Conservation (phyloP, 2,888 invertebrate genomes). For the Saturnia pavonia region DNA sequence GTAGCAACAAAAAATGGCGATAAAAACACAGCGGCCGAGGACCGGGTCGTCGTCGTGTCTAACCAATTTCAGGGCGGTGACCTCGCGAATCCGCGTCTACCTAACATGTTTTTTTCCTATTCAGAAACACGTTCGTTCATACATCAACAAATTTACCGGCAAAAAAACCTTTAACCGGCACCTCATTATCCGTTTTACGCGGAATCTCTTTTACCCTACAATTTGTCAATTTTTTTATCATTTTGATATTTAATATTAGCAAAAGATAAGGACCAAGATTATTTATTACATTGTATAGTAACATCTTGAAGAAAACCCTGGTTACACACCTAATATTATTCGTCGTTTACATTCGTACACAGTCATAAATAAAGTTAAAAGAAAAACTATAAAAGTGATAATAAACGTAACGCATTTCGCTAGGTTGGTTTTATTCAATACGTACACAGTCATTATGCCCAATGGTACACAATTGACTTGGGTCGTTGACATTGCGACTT, state of each 20-base stretch:
- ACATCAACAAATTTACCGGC: slow-evolving; percentile 26
- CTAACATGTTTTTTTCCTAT: slow-evolving; percentile 47
- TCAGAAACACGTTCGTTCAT: slow-evolving; percentile 39
- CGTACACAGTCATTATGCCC: slow-evolving; percentile 46
- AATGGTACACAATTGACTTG: slow-evolving; percentile 45
- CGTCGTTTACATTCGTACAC: background rate
- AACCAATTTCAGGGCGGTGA: slow-evolving; percentile 68
- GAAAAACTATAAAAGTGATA: background rate
- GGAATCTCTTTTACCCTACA: background rate
- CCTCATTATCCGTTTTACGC: slow-evolving; percentile 8
- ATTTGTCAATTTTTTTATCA: background rate
- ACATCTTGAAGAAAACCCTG: too few species aligned
- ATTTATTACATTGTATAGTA: background rate
- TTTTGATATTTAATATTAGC: background rate
- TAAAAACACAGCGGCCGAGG: slow-evolving; percentile 52
- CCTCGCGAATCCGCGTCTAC: slow-evolving; percentile 64
- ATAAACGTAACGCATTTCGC: slow-evolving; percentile 21
- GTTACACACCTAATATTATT: background rate
- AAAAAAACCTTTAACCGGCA: slow-evolving; percentile 16
- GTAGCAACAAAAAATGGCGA: slow-evolving; percentile 61
- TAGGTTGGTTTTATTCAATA: slow-evolving; percentile 45
- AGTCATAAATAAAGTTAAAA: background rate
- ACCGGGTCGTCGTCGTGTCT: slow-evolving; percentile 38
- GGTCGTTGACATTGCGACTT: slow-evolving; percentile 51
- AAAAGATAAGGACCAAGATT: background rate